phyloP scores from a whole-genome alignment of 2,888 invertebrate genomes.

The Spilarctia lutea region DNA sequence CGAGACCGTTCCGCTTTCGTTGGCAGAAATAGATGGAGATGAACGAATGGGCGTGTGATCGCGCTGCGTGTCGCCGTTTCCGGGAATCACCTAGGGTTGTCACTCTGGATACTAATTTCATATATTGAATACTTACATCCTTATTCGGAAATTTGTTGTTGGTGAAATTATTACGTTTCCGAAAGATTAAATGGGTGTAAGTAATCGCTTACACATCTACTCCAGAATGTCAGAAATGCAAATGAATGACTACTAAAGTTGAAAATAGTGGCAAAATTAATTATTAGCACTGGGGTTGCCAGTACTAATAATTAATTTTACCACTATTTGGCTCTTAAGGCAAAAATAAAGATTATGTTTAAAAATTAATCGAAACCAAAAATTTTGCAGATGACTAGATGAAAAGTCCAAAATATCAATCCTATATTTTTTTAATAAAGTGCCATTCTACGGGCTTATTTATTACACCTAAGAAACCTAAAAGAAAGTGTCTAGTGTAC shows the following conservation, averaged over 20 bases:
- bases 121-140: neutral
- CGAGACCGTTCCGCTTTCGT: slow-evolving; percentile 80
- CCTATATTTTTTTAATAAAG: too few species aligned
- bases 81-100: slow-evolving; percentile 64
- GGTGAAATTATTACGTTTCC: neutral
- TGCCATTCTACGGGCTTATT: too few species aligned
- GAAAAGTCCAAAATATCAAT: neutral
- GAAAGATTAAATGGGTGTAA: neutral
- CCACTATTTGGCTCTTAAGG: neutral
- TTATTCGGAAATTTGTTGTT: neutral
- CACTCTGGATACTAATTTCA: slow-evolving; percentile 17
- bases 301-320: too few species aligned
- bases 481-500: too few species aligned
- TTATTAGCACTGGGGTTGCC: neutral
- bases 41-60: slow-evolving; percentile 66
- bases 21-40: slow-evolving; percentile 76
- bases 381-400: neutral
- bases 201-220: too few species aligned
- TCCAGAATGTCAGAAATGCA: neutral
- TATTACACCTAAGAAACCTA: too few species aligned
- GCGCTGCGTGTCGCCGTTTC: slow-evolving; percentile 75
- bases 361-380: neutral
- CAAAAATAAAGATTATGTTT: neutral
- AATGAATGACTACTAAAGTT: neutral
- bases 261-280: neutral